Conservation (phyloP, 2,888 invertebrate genomes). For the Lysandra coridon region DNA sequence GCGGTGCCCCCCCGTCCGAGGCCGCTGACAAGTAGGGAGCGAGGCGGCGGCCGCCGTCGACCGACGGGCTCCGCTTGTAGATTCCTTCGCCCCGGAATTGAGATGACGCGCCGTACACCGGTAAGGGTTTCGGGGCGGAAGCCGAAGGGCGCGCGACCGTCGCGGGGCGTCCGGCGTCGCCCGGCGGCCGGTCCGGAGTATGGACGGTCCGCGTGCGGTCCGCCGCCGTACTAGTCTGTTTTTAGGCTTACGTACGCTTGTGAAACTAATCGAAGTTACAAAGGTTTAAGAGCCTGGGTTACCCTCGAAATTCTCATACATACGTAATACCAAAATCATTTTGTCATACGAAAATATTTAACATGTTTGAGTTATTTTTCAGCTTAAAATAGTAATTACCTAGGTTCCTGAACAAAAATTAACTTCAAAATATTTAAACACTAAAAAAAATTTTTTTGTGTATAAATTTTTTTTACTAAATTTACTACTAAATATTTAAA, state of each 20-base stretch:
- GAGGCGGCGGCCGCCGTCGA: constrained; percentile 24
- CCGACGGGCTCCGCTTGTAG: constrained; percentile 28
- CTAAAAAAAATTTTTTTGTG: too few relatives aligned
- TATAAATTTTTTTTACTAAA: too few relatives aligned
- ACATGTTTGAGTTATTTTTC: too few relatives aligned
- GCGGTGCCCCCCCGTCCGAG: constrained; percentile 67
- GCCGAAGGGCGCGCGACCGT: not conserved
- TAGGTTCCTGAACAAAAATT: too few relatives aligned
- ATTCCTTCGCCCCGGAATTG: constrained; percentile 7
- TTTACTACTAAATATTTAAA: too few relatives aligned
- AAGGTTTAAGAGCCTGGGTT: not conserved
- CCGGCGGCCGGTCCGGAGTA: not conserved
- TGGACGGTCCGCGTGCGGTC: not conserved
- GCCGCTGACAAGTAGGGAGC: constrained; percentile 62
- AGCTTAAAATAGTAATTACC: too few relatives aligned
- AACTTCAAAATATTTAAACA: too few relatives aligned
- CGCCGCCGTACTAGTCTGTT: constrained; percentile 27
- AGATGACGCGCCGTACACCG: constrained; percentile 13
- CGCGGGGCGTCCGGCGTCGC: not conserved
- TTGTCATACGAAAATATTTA: too few relatives aligned
- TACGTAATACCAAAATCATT: too few relatives aligned
- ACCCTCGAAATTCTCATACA: too few relatives aligned
- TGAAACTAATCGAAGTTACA: constrained; percentile 21
- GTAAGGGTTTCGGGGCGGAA: constrained; percentile 14
- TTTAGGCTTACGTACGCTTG: constrained; percentile 30